These are phyloP conservation scores for Empidonax alnorum DNA, from an alignment of 2,113 vertebrate species.

Conservation along the genomic window DNA sequence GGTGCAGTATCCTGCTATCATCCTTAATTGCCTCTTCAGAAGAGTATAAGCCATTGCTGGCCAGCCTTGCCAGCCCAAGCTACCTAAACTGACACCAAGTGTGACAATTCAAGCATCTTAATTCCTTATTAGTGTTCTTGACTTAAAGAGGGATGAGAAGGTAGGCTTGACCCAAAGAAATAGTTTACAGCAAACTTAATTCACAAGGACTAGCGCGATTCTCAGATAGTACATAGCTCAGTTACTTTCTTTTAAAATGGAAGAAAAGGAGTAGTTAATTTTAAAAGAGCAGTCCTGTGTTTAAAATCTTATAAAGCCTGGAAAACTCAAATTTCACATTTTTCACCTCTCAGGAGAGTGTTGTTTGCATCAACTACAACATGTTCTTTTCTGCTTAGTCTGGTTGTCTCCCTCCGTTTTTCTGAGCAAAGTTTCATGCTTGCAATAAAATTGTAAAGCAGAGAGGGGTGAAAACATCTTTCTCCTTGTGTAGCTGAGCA, in stretches of 20 bases:
- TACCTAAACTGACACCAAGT: neutral
- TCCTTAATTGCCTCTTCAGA: neutral
- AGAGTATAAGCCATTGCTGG: neutral
- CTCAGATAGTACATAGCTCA: neutral
- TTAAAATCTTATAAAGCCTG: neutral
- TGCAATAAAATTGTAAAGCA: neutral
- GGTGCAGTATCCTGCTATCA: neutral
- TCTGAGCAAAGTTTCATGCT: neutral
- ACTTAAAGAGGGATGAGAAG: neutral
- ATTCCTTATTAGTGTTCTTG: neutral
- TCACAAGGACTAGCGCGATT: neutral
- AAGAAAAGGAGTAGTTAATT: neutral
- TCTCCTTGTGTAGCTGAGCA: neutral
- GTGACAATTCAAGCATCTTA: neutral
- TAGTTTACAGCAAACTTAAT: neutral
- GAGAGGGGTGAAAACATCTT: neutral
- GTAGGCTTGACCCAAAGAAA: neutral
- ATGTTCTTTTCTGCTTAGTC: neutral
- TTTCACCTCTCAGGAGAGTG: neutral
- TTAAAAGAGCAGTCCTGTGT: neutral
- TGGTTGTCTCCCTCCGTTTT: neutral
- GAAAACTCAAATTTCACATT: neutral
- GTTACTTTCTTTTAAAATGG: neutral
- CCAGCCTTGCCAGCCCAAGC: neutral
- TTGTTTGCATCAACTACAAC: neutral